Base-by-base conservation (phyloP, 2,797 vertebrate species). In the Antennarius maculatus region DNA sequence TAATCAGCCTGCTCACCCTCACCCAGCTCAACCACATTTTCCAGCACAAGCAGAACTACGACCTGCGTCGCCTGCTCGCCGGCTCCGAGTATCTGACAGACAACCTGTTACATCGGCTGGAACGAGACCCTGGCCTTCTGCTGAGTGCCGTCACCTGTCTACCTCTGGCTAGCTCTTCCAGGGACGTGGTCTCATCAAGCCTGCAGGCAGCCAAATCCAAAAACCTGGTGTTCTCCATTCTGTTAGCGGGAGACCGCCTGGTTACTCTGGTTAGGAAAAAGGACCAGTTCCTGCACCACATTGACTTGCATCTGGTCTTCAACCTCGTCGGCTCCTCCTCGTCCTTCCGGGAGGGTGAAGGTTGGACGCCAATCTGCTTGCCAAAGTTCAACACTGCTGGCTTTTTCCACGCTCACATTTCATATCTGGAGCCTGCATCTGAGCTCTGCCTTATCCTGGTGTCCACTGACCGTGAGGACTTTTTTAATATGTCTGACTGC, bases 341-440 rank as follows among this genome's bases (percentile, higher is more conserved):
- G 0, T 96, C 96, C 28, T 99, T 99, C 83, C 92, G 96, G 0
- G 96, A 98, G 80, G 98, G 97, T 0, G 98, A 99, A 86, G 97
- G 95, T 39, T 99, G 98, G 98, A 97, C 97, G 0, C 97, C 97
- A 0, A 95, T 99, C 87, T 99, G 98, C 85, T 92, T 99, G 77
- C 98, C 97, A 54, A 98, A 99, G 85, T 99, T 99, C 89, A 99
- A 98, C 69, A 92, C 95, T 0, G 95, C 95, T 0, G 97, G 97
- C 50, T 99, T 99, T 89, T 99, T 99, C 90, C 97, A 99, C 0
- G 96, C 95, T 18, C 97, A 99, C 88, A 98, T 99, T 88, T 99
- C 98, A 29, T 99, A 99, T 86, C 89, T 99, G 85, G 95, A 96
- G 81, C 95, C 95, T 1, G 91, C 92, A 3, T 94, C 95, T 0